Evolutionary conservation across 2,888 invertebrate genomes (phyloP).

Genomic region (Nineta flava): DNA sequence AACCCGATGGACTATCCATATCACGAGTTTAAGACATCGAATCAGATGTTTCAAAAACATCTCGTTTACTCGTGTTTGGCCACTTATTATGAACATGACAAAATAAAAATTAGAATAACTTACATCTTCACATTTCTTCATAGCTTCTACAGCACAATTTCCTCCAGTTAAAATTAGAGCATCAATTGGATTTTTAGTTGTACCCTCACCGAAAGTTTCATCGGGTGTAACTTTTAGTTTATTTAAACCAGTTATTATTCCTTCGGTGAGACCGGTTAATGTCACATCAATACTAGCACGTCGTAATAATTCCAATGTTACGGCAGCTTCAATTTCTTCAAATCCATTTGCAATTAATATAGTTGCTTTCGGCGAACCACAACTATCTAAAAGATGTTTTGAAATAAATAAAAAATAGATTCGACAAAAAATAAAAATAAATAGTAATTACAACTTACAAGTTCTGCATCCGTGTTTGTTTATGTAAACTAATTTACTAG

Average conservation of each 20-base stretch:
- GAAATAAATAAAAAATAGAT: too few relatives aligned
- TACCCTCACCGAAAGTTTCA: constrained; percentile 43
- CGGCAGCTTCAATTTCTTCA: constrained; percentile 93
- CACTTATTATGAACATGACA: too few relatives aligned
- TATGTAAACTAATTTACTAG: too few relatives aligned
- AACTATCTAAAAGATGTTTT: too few relatives aligned
- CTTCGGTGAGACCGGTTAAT: constrained; percentile 62
- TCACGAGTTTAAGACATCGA: too few relatives aligned
- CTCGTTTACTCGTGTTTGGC: too few relatives aligned
- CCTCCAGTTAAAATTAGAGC: constrained; percentile 86
- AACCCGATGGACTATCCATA: too few relatives aligned
- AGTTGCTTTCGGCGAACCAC: constrained; percentile 41
- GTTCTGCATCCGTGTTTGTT: too few relatives aligned
- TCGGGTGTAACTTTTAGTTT: constrained; percentile 72
- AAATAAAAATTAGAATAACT: too few relatives aligned
- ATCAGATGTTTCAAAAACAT: too few relatives aligned
- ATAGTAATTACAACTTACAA: too few relatives aligned
- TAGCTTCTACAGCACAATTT: constrained; percentile 61
- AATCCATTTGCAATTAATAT: constrained; percentile 78
- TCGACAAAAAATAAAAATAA: too few relatives aligned
- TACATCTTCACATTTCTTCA: constrained; percentile 45
- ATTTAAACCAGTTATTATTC: constrained; percentile 58
- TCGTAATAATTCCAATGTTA: constrained; percentile 75
- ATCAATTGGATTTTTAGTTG: constrained; percentile 40
- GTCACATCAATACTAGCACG: constrained; percentile 80